phyloP scores from a whole-genome alignment of 2,113 vertebrate genomes.

The Lynx canadensis region DNA sequence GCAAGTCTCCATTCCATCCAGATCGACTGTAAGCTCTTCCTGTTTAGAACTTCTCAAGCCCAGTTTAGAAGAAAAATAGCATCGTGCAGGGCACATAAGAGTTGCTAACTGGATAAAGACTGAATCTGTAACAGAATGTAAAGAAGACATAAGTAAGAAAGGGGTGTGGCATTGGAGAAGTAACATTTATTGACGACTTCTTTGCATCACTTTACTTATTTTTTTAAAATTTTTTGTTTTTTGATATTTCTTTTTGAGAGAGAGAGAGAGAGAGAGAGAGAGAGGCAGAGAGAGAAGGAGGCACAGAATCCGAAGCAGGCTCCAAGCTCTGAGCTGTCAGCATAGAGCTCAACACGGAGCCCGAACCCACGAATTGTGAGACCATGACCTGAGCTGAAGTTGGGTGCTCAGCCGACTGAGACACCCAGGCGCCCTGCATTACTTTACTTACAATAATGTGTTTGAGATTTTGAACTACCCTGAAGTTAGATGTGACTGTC shows the following conservation, averaged over 20 bases:
- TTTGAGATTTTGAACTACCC: neutral
- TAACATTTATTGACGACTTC: neutral
- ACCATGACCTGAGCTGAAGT: too few relatives aligned
- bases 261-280: too few relatives aligned
- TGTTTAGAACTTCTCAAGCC: neutral
- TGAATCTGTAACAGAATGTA: neutral
- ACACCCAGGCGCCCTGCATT: neutral
- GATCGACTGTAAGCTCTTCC: neutral
- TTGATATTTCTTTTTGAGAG: too few relatives aligned
- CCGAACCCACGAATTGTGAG: too few relatives aligned
- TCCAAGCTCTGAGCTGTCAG: too few relatives aligned
- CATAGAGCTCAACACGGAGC: too few relatives aligned
- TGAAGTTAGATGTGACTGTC: neutral
- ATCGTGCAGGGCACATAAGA: neutral
- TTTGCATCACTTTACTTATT: neutral
- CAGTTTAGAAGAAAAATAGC: constrained; percentile 5
- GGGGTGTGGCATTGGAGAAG: neutral
- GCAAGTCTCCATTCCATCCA: neutral
- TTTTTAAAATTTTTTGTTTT: too few relatives aligned
- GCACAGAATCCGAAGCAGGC: too few relatives aligned
- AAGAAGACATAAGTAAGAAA: neutral
- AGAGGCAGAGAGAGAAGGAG: too few relatives aligned
- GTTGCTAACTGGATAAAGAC: neutral
- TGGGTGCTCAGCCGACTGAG: too few relatives aligned
- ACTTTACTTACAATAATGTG: neutral